These are phyloP conservation scores for Eilema sororculum DNA, from an alignment of 2,888 invertebrate genomes.

Conservation along the genomic window DNA sequence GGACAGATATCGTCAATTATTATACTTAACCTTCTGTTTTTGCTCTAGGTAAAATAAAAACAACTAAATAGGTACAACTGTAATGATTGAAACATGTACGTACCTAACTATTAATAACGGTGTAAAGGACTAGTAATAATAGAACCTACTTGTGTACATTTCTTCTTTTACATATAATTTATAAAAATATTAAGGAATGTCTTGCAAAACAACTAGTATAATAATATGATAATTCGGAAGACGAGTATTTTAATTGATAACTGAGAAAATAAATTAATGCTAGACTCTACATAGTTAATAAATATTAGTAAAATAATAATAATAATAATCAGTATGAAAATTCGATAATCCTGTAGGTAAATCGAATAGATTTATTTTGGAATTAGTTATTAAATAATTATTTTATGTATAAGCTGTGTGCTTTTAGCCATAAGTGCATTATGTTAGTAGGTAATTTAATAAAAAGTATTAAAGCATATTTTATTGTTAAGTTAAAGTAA, in stretches of 20 bases:
- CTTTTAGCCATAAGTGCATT: not conserved
- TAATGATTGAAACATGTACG: not conserved
- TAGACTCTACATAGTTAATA: conserved; percentile 13
- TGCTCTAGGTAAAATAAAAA: conserved; percentile 2
- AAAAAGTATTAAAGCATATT: conserved; percentile 3
- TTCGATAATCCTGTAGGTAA: not conserved
- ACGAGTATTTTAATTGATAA: conserved; percentile 57
- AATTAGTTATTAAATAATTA: not conserved
- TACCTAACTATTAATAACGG: conserved; percentile 6
- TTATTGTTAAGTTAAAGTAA: not conserved
- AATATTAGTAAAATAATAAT: not conserved
- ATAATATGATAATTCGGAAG: conserved; percentile 54
- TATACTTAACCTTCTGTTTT: not conserved
- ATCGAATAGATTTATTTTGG: not conserved
- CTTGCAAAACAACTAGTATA: conserved; percentile 11
- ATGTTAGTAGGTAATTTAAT: not conserved
- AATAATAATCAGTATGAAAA: not conserved
- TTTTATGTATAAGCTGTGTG: no score
- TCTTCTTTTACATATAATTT: conserved; percentile 8
- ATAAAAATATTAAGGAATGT: conserved; percentile 17
- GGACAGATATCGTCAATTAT: not conserved
- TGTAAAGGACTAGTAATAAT: conserved; percentile 41
- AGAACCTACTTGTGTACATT: conserved; percentile 24
- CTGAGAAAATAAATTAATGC: conserved; percentile 20
- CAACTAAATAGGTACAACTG: not conserved